Evolutionary conservation across 1,140 invertebrate genomes (phyloP), one percentile per base, ranked within the genome.

Genomic region (Solenopsis invicta): DNA sequence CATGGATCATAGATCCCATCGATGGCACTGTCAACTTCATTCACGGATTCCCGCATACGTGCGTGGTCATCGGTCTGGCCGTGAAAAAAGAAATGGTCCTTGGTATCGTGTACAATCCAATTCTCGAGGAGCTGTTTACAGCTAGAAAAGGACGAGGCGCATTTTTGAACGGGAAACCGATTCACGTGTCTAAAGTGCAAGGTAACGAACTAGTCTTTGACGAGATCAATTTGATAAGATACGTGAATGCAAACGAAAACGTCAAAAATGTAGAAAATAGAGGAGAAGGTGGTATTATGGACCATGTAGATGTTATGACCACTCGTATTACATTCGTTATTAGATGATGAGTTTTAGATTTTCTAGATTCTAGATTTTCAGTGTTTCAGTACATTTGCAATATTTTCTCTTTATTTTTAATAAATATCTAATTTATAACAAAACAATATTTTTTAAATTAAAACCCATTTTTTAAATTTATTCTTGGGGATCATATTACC

Each of bases 1-100:
- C 98, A 1, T 99, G 98, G 98, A 98, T 99, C 75, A 98, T 99
- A 87, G 98, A 98, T 95, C 97, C 97, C 5, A 97, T 97, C 48
- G 97, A 97, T 93, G 97, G 97, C 21, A 98, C 97, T 16, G 96
- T 96, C 66, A 98, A 98, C 93, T 98, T 97, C 90, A 96, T 98
- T 21, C 96, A 97, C 91, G 94, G 95, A 62, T 96, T 97, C 84
- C 96, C 96, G 12, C 95, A 97, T 67, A 96, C 96, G 41, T 97
- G 97, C 89, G 96, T 97, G 37, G 97, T 97, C 0, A 96, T 97
- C 52, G 97, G 96, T 24, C 92, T 98, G n/a, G 95, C 96, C n/a
- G 95, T 98, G 9, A 96, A 97, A 56, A 97, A 98, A 93, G 94
- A 97, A 91, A 94, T 97, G 88, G 96, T 96, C 37, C 95, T 97